phyloP scores from a whole-genome alignment of 2,113 vertebrate genomes.

The Pandion haliaetus region DNA sequence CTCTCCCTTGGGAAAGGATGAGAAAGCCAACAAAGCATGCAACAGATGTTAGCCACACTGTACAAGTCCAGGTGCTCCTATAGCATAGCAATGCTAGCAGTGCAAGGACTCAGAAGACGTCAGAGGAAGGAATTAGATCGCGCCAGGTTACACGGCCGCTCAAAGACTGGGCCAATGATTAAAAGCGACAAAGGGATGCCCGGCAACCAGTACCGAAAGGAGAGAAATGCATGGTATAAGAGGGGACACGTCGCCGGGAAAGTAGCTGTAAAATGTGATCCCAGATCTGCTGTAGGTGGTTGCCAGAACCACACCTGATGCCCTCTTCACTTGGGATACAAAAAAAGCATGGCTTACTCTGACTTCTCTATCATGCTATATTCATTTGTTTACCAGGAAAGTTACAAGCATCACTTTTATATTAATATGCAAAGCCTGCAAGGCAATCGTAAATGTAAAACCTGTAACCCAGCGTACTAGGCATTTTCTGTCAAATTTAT shows the following conservation, averaged over 20 bases:
- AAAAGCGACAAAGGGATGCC: not conserved
- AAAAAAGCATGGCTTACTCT: not conserved
- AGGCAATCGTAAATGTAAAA: not conserved
- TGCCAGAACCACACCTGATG: not conserved
- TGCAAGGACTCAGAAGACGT: not conserved
- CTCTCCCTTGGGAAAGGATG: not conserved
- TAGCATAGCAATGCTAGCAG: accelerated
- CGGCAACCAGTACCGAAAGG: not conserved
- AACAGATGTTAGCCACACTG: not conserved
- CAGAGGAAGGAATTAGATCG: not conserved
- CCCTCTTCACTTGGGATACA: not conserved
- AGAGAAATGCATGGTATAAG: accelerated
- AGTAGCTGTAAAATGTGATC: not conserved
- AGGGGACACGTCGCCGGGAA: not conserved
- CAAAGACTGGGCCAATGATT: not conserved
- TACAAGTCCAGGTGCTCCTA: not conserved
- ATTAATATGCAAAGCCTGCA: not conserved
- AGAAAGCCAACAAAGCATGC: not conserved
- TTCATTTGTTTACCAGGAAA: not conserved
- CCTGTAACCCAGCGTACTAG: accelerated
- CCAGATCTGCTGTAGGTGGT: not conserved
- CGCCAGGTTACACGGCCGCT: not conserved
- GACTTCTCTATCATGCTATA: accelerated
- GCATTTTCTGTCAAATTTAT: not conserved
- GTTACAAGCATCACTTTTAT: not conserved